These are phyloP conservation scores for Leistus spinibarbis DNA, from an alignment of 2,888 invertebrate genomes.

Conservation along the genomic window DNA sequence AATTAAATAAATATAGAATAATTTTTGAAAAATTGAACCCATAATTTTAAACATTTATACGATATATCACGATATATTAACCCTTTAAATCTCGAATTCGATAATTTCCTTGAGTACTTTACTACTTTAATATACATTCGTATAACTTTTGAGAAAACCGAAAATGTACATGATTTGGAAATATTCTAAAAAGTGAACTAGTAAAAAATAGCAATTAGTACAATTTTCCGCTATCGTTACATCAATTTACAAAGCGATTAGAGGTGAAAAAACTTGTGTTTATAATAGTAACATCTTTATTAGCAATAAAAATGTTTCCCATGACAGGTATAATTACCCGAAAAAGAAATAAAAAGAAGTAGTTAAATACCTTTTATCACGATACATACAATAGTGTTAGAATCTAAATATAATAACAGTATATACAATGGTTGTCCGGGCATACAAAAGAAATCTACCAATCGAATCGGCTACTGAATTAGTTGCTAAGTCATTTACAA, in stretches of 20 bases:
- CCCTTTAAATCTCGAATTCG: too few relatives aligned
- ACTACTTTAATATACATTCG: too few relatives aligned
- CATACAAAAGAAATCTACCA: slow-evolving; percentile 7
- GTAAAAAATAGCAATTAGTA: slow-evolving; percentile 8
- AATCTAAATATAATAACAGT: neutral
- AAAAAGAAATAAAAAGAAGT: neutral
- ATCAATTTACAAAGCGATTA: slow-evolving; percentile 17
- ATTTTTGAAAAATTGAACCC: too few relatives aligned
- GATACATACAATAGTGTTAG: slow-evolving; percentile 5
- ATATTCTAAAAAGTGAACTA: slow-evolving; percentile 7
- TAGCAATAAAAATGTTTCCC: slow-evolving; percentile 22
- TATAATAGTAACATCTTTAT: slow-evolving; percentile 21
- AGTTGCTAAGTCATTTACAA: slow-evolving; percentile 8
- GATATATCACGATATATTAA: too few relatives aligned
- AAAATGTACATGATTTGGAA: too few relatives aligned
- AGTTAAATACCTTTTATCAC: slow-evolving; percentile 27
- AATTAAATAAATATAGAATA: slow-evolving; percentile 14
- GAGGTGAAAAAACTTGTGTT: slow-evolving; percentile 3
- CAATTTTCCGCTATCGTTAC: slow-evolving; percentile 9
- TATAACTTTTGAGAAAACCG: too few relatives aligned
- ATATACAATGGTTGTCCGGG: neutral
- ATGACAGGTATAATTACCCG: slow-evolving; percentile 12
- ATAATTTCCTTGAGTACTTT: too few relatives aligned
- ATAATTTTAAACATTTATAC: too few relatives aligned
- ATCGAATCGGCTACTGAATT: slow-evolving; percentile 8